Evolutionary conservation across 1,140 invertebrate species (phyloP).

Genomic region (Eufriesea mexicana): DNA sequence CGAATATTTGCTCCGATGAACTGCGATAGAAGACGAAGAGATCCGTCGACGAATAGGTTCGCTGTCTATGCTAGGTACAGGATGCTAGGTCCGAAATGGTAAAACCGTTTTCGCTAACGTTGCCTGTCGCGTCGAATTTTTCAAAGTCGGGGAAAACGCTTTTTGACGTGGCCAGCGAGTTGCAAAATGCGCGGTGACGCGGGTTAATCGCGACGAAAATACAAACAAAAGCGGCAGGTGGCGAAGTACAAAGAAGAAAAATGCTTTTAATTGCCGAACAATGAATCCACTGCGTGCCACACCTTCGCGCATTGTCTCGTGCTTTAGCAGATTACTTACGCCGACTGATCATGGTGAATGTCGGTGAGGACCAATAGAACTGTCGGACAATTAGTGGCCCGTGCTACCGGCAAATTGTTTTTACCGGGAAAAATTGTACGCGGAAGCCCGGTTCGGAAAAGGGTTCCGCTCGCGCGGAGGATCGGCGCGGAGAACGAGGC

Average conservation of each 20-base stretch:
- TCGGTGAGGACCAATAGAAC: constrained; percentile 34
- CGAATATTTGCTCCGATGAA: constrained; percentile 17
- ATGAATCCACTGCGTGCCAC: constrained; percentile 71
- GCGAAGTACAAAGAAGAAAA: constrained; percentile 71
- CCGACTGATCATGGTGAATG: constrained; percentile 68
- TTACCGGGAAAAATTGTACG: constrained; percentile 29
- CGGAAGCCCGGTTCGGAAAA: background rate
- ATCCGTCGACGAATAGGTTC: too few relatives aligned
- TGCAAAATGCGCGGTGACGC: constrained; percentile 74
- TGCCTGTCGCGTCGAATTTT: constrained; percentile 67
- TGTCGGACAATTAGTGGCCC: constrained; percentile 53
- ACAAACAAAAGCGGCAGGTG: constrained; percentile 78
- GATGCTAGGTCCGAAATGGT: background rate
- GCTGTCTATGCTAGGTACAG: too few relatives aligned
- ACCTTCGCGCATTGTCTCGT: constrained; percentile 73
- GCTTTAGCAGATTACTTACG: constrained; percentile 71
- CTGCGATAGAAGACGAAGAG: too few relatives aligned
- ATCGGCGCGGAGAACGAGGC: too few relatives aligned
- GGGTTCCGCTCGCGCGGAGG: too few relatives aligned
- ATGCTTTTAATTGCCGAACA: constrained; percentile 81
- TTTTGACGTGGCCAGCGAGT: constrained; percentile 75
- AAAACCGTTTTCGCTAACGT: background rate
- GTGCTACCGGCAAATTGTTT: constrained; percentile 40
- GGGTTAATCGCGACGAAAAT: constrained; percentile 62
- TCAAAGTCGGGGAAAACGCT: background rate